Base-by-base conservation (phyloP, 2,113 vertebrate genomes). In the Malurus elegans region DNA sequence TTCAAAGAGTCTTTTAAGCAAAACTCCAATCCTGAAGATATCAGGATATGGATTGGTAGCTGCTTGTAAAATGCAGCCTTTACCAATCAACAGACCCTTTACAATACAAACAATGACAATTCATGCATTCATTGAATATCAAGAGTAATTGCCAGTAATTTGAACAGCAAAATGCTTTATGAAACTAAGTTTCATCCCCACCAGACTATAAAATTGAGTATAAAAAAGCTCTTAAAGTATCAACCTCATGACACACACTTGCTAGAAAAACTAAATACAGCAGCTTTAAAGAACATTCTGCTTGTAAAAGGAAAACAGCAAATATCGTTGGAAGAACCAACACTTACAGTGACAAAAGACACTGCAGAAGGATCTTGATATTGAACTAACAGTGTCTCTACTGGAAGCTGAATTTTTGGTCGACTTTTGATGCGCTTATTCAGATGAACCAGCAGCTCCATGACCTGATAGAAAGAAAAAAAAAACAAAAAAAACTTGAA, bases 361-460 rank as follows among this genome's bases (percentile, higher is more conserved):
- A 99, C 99, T 3, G 99, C 99, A 47, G 99, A 98, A 83, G 99
- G 99, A 96, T 99, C 99, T 93, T 99, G 99, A 96, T 99, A 99
- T 60, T 99, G 99, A 66, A 99, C 99, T 86, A 99, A 95, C 40
- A 99, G 97, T 1, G 99, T 99, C 97, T 99, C 99, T 60, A 99
- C 99, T 8, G 99, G 99, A 25, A 99, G 98, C 61, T 99, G 99
- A 93, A 99, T 99, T 98, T 98, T 99, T 40, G 99, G 99, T 42
- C 99, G 97, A 96, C 99, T 99, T 97, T 99, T 99, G 90, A 99
- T 99, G 79, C 99, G 98, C 88, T 99, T 99, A 96, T 99, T 99
- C 86, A 99, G 81, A 88, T 99, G 99, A 89, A 99, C 99, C 93
- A 99, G 97, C 72, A 99, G 94, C 91, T 99, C 99, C 99, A 99